These are phyloP conservation scores for Drosophila gaucha DNA, from an alignment of 2,888 invertebrate genomes.

Conservation along the genomic window DNA sequence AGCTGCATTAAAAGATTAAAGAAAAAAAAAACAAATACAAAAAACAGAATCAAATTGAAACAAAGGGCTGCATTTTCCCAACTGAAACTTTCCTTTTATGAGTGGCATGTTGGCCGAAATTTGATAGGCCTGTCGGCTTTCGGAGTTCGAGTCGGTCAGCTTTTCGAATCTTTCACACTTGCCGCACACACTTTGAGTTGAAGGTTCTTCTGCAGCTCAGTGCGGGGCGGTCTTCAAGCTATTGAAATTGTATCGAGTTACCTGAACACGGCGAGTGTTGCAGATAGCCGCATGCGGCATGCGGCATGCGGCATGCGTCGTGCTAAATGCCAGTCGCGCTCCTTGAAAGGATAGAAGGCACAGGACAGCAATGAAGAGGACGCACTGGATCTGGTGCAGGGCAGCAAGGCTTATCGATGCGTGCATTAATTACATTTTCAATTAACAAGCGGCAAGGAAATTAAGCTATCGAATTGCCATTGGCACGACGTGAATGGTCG, in stretches of 20 bases:
- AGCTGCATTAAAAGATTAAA: conserved; percentile 47
- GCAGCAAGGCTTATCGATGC: conserved; percentile 53
- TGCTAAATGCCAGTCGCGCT: conserved; percentile 64
- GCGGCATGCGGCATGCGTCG: conserved; percentile 43
- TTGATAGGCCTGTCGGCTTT: conserved; percentile 72
- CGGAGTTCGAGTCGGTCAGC: conserved; percentile 45
- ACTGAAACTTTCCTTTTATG: conserved; percentile 62
- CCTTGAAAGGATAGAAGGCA: conserved; percentile 49
- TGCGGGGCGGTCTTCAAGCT: conserved; percentile 53
- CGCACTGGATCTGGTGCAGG: conserved; percentile 7
- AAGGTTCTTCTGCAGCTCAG: conserved; percentile 23
- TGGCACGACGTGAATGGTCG: conserved; percentile 29
- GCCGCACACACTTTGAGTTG: conserved; percentile 70
- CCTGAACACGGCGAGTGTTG: conserved; percentile 59
- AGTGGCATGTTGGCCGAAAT: conserved; percentile 52
- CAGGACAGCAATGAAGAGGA: conserved; percentile 18
- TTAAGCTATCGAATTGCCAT: conserved; percentile 82
- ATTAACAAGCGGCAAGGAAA: conserved; percentile 75
- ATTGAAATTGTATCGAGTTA: conserved; percentile 76
- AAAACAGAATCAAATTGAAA: conserved; percentile 19
- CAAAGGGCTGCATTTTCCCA: conserved; percentile 59
- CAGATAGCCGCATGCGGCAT: conserved; percentile 33
- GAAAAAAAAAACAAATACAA: conserved; percentile 2
- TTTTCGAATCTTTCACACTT: conserved; percentile 75
- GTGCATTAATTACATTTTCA: conserved; percentile 82